Evolutionary conservation across 2,797 vertebrate genomes (phyloP), one percentile per base, ranked within the genome.

Genomic region (Heteromormyrus szaboi): DNA sequence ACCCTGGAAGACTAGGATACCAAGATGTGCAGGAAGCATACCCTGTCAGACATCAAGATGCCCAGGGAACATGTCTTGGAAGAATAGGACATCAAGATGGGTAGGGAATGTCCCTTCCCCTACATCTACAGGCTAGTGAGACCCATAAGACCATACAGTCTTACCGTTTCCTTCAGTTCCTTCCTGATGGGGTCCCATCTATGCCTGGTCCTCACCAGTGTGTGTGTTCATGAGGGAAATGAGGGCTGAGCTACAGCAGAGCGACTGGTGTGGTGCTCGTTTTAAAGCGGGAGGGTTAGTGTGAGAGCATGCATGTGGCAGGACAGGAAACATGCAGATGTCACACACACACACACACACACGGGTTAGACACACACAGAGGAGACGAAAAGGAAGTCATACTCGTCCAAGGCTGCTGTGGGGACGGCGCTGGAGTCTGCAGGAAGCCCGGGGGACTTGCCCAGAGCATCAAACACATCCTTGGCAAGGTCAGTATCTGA

Each of bases 351-450:
- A 37, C 88, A 90, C 87, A 89, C 79, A 90, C 87, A 89, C 79
- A 90, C 88, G 89, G 86, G 89, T 86, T 88, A 90, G 91, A 85
- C 93, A 92, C 92, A 96, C 89, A 85, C 88, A 91, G 94, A 93
- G 92, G 91, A 95, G 94, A 94, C 93, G 84, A 86, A 93, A 94
- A 95, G 94, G 93, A 92, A 95, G 95, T 96, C 98, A 97, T 99
- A 99, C 98, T 99, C 97, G 97, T 97, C 97, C 95, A 96, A 96
- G 92, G 95, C 95, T 89, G 97, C 94, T 87, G 97, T 94, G 92
- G 96, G 94, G 11, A 94, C 92, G 88, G 94, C 93, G 91, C 95
- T 95, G 92, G 95, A 93, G 94, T 96, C 97, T 94, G 96, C 95
- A 91, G 95, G 92, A 89, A 90, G 81, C 94, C 94, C 96, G 76